Base-by-base conservation (phyloP, 2,888 invertebrate species). In the Athetis lepigone region DNA sequence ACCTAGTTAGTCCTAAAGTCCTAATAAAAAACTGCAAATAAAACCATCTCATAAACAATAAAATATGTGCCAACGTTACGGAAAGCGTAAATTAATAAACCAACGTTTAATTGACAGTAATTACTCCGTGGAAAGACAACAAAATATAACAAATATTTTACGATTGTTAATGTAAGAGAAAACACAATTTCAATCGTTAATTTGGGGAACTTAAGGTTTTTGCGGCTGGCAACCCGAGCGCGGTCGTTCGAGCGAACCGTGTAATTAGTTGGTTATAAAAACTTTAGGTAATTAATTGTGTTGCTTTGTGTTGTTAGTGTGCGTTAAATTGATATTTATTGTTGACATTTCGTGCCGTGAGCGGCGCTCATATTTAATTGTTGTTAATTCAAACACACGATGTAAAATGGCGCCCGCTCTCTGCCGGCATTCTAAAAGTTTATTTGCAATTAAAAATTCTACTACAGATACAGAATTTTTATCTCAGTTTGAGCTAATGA, bases 271-370 rank as follows among this genome's bases (percentile, higher is more conserved):
- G 79, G 85, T 88, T 90, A 90, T 89, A 92, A 80, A 93, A 92
- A 91, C 81, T 90, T 88, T 89, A 88, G 85, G 86, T 91, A 91
- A 93, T 94, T 92, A 93, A 93, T 93, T 90, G 88, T 88, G 81
- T 81, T 85, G 83, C 86, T 84, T 86, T 86, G 81, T 84, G 82
- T 73, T 83, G 80, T 76, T 80, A 85, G 87, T 88, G 84, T 85
- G 85, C 77, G 86, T 89, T 89, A 90, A 90, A 90, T 90, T 91
- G 85, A 92, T 91, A 93, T 93, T 93, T 91, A 93, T 91, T 88
- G 88, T 89, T 90, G 90, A 91, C 90, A 91, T 92, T 89, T 87
- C 85, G 83, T 90, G 89, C 86, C 85, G 87, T 86, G 86, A 86
- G 85, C 83, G 58, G 72, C 71, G 79, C 79, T 84, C 84, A 82